Conservation (phyloP, 2,797 vertebrate genomes). For the Cuniculus paca region DNA sequence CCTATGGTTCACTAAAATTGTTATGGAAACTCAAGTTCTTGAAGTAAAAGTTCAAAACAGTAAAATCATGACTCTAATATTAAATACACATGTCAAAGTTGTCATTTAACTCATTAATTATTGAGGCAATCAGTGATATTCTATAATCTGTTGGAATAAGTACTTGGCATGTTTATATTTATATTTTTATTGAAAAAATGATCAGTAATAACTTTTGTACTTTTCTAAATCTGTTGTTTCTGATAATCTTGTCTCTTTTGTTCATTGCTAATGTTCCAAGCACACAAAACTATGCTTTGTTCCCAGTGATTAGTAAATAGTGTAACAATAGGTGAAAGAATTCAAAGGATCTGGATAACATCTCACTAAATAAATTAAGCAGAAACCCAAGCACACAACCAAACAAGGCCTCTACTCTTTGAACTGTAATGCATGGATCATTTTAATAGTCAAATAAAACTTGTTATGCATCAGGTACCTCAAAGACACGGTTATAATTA, state of each 20-base stretch:
- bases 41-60: constrained; percentile 30
- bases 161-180: constrained; percentile 31
- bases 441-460: background rate
- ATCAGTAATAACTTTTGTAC: background rate
- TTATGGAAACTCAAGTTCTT: background rate
- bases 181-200: background rate
- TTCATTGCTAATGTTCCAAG: background rate
- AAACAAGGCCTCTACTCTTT: background rate
- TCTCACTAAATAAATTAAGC: background rate
- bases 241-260: background rate
- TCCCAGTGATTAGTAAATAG: background rate
- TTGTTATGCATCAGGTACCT: background rate
- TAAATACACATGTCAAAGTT: background rate
- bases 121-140: background rate
- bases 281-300: background rate
- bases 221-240: constrained; percentile 1
- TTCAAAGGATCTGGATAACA: background rate
- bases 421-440: background rate
- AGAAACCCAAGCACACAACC: background rate
- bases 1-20: background rate
- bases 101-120: constrained; percentile 42
- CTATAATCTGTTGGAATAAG: background rate
- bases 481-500: background rate
- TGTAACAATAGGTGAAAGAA: background rate
- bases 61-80: constrained; percentile 18